Evolutionary conservation across 2,888 invertebrate genomes (phyloP), one percentile per base, ranked within the genome.

Genomic region (Adineta ricciae): DNA sequence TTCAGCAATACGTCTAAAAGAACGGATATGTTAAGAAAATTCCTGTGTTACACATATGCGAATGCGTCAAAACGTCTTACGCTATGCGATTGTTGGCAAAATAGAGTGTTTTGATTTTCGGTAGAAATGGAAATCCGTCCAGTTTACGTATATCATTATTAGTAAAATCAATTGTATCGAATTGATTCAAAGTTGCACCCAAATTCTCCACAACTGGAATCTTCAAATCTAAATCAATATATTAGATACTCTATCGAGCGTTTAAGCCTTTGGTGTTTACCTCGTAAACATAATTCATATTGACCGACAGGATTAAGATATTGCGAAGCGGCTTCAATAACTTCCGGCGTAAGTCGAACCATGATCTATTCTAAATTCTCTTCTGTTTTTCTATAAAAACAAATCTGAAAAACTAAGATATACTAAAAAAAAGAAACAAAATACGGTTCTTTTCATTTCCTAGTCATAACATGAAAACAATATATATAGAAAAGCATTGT

Each of bases 121-220:
- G 52, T 54, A 86, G 91, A 86, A 95, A 93, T 0, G 99, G 78
- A 90, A 99, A 96, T 38, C 97, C 97, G 92, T 99, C 99, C 83
- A 99, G 90, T 91, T 97, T 97, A 85, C 97, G 93, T 87, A 99
- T 93, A 91, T 99, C 99, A 91, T 99, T 99, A 89, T 99, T 98
- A 19, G 98, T 97, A 89, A 99, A 94, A 91, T 99, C 99, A 87
- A 99, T 95, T 11, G 96, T 96, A 90, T 99, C 99, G 91, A 99
- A 99, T 90, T 99, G 98, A 91, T 99, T 98, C 89, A 97, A 92
- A 73, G 99, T 98, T 24, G 97, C 97, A 84, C 99, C 99, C 91
- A 99, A 92, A 91, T 99, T 99, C 92, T 99, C 99, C 88, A 99
- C 96, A 89, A 97, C 95, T 49, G 98, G 97, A 89, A 99, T 97